These are phyloP conservation scores for Lasiurus cinereus DNA, from an alignment of 2,113 vertebrate species.

Conservation along the genomic window DNA sequence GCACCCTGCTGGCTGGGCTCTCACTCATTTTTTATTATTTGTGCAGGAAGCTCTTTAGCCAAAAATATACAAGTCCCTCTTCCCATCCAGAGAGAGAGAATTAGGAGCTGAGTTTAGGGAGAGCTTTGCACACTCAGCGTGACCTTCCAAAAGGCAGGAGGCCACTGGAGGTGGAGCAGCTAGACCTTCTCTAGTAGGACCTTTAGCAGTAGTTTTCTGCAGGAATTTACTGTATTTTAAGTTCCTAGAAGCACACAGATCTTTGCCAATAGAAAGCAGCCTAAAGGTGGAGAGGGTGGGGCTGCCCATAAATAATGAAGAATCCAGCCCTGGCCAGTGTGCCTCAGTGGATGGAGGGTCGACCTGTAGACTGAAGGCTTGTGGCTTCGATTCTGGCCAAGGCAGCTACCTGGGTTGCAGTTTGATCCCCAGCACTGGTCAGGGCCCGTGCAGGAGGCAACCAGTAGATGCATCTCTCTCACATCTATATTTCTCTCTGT, in stretches of 20 bases:
- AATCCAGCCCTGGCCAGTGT: not conserved
- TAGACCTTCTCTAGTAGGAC: not conserved
- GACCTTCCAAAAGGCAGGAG: not conserved
- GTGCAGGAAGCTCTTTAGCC: not conserved
- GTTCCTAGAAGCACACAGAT: not conserved
- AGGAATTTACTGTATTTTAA: slow-evolving; percentile 9
- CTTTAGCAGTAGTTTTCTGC: not conserved
- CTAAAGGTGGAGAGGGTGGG: not conserved
- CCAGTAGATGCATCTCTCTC: too few relatives aligned
- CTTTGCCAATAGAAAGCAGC: slow-evolving; percentile 43
- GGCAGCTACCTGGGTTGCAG: too few relatives aligned
- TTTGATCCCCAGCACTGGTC: too few relatives aligned
- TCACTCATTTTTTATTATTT: slow-evolving; percentile 51
- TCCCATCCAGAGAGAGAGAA: not conserved
- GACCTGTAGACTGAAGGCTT: too few relatives aligned
- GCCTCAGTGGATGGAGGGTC: too few relatives aligned
- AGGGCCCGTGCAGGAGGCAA: too few relatives aligned
- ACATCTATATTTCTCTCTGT: too few relatives aligned
- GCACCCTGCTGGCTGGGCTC: too few relatives aligned
- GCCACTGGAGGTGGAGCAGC: not conserved
- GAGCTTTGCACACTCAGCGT: not conserved
- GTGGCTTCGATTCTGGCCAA: too few relatives aligned
- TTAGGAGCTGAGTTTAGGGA: not conserved
- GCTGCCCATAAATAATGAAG: not conserved
- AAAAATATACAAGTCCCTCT: not conserved